Evolutionary conservation across 2,797 vertebrate genomes (phyloP), one percentile per base, ranked within the genome.

Genomic region (Xenopus petersii): DNA sequence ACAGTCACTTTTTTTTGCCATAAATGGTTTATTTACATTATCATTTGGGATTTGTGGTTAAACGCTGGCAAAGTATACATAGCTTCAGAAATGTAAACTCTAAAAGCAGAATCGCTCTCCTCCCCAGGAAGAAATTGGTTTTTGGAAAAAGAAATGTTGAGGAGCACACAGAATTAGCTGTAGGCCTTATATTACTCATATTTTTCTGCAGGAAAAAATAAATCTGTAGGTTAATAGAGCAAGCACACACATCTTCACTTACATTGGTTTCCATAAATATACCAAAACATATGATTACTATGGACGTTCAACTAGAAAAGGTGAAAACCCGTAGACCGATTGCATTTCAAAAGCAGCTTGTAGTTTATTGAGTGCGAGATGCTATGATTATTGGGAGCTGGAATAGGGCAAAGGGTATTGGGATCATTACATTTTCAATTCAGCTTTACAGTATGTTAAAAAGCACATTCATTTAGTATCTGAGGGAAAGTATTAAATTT

Each of bases 181-280:
- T 47, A 73, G 60, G 75, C 71, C 69, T 70, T 26, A 70, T 64
- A 64, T 73, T 74, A 70, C 46, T 69, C 71, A 33, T 49, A 68
- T 72, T 17, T 24, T 61, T 79, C 62, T 56, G 63, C 26, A 54
- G 56, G 67, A 70, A 70, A 42, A 74, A 79, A 70, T 64, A 64
- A 10, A 67, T 70, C 30, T 54, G 49, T 30, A 48, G 76, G 66
- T 74, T 79, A 73, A 74, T 79, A 82, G 80, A 81, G 80, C 81
- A 81, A 78, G 56, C 74, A 69, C 79, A 69, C 77, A 83, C 83
- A 83, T 83, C 81, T 84, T 78, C 82, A 81, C 81, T 83, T 86
- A 80, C 61, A 42, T 54, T 60, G 71, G 42, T 74, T 74, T 79
- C 76, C 71, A 79, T 63, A 79, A 74, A 81, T 78, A 74, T 66